A percentile compares a stretch with the other conserved stretches of the same genome.
Evolutionary conservation across 2,113 vertebrate genomes (phyloP).

Genomic region (Maccullochella peelii): DNA sequence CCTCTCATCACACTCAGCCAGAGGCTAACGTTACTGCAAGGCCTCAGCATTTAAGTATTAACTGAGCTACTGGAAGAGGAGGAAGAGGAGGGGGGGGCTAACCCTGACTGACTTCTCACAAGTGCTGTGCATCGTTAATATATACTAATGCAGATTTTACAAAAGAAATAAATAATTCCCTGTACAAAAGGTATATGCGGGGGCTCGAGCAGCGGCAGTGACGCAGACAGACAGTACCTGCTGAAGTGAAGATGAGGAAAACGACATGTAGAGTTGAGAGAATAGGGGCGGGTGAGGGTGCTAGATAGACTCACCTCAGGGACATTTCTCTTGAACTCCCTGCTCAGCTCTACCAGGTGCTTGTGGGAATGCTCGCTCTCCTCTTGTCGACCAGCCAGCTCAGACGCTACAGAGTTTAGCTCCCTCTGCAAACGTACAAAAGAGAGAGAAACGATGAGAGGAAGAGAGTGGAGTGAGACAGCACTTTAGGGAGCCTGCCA

Average conservation of each 20-base stretch:
- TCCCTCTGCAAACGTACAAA: conserved; percentile 90
- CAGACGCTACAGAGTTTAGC: conserved; percentile 89
- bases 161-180: conserved; percentile 53
- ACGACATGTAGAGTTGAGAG: conserved; percentile 39
- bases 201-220: conserved; percentile 40
- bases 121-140: conserved; percentile 18
- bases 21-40: conserved; percentile 48
- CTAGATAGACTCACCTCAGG: conserved; percentile 89
- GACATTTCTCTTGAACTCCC: conserved; percentile 97
- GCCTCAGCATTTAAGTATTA: conserved; percentile 65
- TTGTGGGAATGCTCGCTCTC: conserved; percentile 91
- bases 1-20: conserved; percentile 33
- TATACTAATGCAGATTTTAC: conserved; percentile 50
- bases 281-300: conserved; percentile 1
- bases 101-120: conserved; percentile 36
- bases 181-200: conserved; percentile 35
- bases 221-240: conserved; percentile 46
- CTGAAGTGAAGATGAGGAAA: conserved; percentile 60
- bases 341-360: conserved; percentile 94
- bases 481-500: conserved; percentile 73
- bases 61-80: conserved; percentile 32
- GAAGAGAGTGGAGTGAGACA: conserved; percentile 69
- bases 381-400: conserved; percentile 88
- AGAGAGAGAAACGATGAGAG: conserved; percentile 61
- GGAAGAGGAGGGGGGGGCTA: not conserved